Evolutionary conservation across 2,113 vertebrate species (phyloP).

Genomic region (Anser cygnoides): DNA sequence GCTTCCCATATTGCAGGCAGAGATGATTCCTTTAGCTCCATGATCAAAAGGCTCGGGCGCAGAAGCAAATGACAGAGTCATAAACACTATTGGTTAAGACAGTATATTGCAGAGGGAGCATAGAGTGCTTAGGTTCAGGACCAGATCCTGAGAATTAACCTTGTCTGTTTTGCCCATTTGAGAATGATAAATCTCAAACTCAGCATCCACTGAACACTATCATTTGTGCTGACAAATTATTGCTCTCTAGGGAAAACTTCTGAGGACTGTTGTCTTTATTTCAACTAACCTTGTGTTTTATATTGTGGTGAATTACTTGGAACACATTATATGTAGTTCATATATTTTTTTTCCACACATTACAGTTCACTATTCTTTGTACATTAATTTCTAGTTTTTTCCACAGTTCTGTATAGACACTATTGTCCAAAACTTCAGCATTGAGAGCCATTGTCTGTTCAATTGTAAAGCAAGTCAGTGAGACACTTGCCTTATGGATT

Average conservation of each 20-base stretch:
- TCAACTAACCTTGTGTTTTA: not conserved
- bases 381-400: not conserved
- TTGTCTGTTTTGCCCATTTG: not conserved
- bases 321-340: not conserved
- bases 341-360: not conserved
- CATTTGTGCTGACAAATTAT: not conserved
- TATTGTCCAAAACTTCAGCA: not conserved
- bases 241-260: not conserved
- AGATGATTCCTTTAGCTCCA: not conserved
- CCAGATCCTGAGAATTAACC: conserved; percentile 9
- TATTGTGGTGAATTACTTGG: not conserved
- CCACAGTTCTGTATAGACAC: not conserved
- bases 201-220: not conserved
- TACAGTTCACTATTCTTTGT: not conserved
- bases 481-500: conserved; percentile 18
- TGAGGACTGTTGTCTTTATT: not conserved
- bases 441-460: conserved; percentile 13
- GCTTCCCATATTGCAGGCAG: not conserved
- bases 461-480: conserved; percentile 15
- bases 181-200: not conserved
- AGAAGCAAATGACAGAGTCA: not conserved
- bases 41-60: not conserved
- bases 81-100: not conserved
- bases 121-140: not conserved
- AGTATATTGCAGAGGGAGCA: not conserved